A percentile compares a stretch with the other conserved stretches of the same genome.
Conservation (phyloP, 2,888 invertebrate genomes). For the Neoitamus cyanurus region DNA sequence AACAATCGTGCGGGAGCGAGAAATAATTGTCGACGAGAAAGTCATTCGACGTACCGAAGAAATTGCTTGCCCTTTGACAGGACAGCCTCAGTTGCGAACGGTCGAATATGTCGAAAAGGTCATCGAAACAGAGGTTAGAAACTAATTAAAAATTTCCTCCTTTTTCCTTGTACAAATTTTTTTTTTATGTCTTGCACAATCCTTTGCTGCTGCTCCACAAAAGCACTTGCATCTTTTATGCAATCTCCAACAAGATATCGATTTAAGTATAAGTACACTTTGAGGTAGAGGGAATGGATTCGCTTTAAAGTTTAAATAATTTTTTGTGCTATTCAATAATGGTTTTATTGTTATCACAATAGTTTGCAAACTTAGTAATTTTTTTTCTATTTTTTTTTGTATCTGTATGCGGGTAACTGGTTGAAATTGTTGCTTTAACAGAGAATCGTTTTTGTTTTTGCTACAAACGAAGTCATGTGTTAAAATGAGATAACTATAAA, state of each 20-base stretch:
- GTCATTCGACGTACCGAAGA: conserved; percentile 88
- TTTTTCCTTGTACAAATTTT: background rate
- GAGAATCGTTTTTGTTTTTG: background rate
- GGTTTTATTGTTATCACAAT: background rate
- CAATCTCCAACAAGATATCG: background rate
- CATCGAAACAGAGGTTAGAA: conserved; percentile 92
- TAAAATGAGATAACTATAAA: background rate
- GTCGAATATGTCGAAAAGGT: conserved; percentile 95
- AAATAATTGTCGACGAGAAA: conserved; percentile 89
- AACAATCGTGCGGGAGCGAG: conserved; percentile 86
- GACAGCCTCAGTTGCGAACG: conserved; percentile 87
- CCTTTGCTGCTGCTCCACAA: background rate
- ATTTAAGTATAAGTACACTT: background rate
- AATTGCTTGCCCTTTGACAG: conserved; percentile 85
- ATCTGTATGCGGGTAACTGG: background rate
- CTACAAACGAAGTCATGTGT: background rate
- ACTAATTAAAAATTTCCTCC: background rate
- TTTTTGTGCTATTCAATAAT: background rate
- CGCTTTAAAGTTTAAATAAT: background rate
- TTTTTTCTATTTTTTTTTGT: background rate
- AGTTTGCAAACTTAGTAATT: background rate
- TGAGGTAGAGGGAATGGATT: background rate
- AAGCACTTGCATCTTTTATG: background rate
- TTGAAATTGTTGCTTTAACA: background rate
- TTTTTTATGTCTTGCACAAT: background rate